phyloP scores from a whole-genome alignment of 2,888 invertebrate genomes.

The Drosophila merina region DNA sequence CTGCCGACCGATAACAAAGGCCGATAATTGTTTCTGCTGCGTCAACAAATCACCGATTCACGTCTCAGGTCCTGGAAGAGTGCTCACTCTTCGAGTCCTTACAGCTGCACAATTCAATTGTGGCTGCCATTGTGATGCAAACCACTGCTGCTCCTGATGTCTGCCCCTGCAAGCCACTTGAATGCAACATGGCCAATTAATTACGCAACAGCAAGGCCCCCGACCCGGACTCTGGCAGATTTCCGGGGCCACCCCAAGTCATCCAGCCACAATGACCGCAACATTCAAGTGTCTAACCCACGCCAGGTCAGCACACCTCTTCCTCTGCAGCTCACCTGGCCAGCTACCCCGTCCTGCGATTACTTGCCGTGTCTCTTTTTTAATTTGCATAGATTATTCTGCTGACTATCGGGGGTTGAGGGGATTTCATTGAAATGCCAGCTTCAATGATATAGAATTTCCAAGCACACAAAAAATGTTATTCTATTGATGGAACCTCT shows the following conservation, averaged over 20 bases:
- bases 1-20: conserved; percentile 60
- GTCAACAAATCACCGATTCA: conserved; percentile 36
- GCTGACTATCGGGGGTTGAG: not conserved
- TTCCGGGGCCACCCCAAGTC: not conserved
- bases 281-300: conserved; percentile 47
- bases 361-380: conserved; percentile 48
- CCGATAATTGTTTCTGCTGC: conserved; percentile 35
- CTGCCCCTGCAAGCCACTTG: conserved; percentile 58
- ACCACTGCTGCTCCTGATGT: conserved; percentile 47
- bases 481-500: conserved; percentile 46
- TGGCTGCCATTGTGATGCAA: conserved; percentile 63
- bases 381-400: conserved; percentile 72
- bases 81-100: conserved; percentile 14
- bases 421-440: conserved; percentile 33
- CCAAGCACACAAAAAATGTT: conserved; percentile 15
- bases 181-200: conserved; percentile 78
- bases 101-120: conserved; percentile 60
- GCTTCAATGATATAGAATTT: conserved; percentile 10
- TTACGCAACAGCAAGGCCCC: conserved; percentile 65
- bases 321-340: conserved; percentile 48
- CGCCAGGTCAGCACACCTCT: conserved; percentile 12
- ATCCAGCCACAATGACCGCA: conserved; percentile 42
- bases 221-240: conserved; percentile 2
- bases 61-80: conserved; percentile 19
- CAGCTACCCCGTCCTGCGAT: conserved; percentile 7